Conservation (phyloP, 2,888 invertebrate species). For the Protonemura montana region DNA sequence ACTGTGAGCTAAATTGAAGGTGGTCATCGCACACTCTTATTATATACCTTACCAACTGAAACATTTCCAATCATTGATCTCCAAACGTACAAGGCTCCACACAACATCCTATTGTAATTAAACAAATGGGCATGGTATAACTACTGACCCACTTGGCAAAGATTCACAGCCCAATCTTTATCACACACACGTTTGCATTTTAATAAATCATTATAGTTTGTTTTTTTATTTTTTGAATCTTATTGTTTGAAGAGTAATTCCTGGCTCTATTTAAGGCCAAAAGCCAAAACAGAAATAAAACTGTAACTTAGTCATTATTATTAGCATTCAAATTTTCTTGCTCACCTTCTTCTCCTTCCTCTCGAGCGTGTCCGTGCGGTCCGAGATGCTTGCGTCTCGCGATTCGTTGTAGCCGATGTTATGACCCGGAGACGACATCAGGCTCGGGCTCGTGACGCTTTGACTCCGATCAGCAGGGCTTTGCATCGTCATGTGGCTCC, state of each 20-base stretch:
- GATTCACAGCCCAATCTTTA: slow-evolving; percentile 19
- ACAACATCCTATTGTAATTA: neutral
- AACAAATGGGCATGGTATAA: neutral
- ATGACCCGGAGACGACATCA: slow-evolving; percentile 28
- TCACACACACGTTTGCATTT: neutral
- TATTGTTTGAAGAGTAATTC: no score
- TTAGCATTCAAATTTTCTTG: no score
- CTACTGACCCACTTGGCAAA: neutral
- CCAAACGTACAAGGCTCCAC: neutral
- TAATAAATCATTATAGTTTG: neutral
- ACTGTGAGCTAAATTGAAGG: no score
- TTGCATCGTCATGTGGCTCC: slow-evolving; percentile 16
- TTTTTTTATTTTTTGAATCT: no score
- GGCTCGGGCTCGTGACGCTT: slow-evolving; percentile 24
- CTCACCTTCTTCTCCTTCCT: slow-evolving; percentile 46
- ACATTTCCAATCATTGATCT: neutral
- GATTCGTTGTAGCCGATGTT: neutral
- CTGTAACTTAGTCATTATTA: no score
- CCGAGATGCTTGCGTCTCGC: slow-evolving; percentile 18
- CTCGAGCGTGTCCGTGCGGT: slow-evolving; percentile 38
- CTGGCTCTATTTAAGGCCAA: no score
- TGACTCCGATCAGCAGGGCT: slow-evolving; percentile 12
- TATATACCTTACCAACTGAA: neutral
- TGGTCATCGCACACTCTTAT: neutral
- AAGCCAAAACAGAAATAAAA: no score